Base-by-base conservation (phyloP, 2,113 vertebrate genomes). In the Loxodonta africana region DNA sequence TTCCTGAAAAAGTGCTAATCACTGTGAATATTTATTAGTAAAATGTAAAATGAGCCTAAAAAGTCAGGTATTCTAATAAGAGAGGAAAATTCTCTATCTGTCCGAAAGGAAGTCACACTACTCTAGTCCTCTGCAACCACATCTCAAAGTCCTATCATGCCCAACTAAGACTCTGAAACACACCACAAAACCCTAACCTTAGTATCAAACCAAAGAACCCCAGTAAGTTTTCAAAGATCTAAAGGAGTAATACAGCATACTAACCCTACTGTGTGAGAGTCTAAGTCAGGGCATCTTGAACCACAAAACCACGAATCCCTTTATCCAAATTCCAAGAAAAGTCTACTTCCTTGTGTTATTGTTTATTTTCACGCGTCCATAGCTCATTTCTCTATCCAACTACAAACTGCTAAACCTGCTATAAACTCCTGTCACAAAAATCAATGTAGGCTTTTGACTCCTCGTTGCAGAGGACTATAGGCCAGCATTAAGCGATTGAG, bases 21-120 rank as follows among this genome's bases (percentile, higher is more conserved):
- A 92, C 67, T 77, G 20, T 78, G 15, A 80, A 41, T 92, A 95
- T 51, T 81, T 73, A 81, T 71, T 89, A 91, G 41, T 17, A 83
- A 90, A 81, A 82, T 67, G 10, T 46, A 96, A 88, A 94, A 83
- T 92, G 57, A 97, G 17, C 26, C 81, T 51, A 33, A 83, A 82
- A 73, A 73, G 14, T 67, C 57, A 80, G 92, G 33, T 62, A 88
- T 81, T 94, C 37, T 90, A 93, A 12, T 89, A 92, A 91, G 11
- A 81, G 26, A 93, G 8, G 18, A 95, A 83, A 96, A 48, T 67
- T 21, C n/a, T 80, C 30, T 28, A 48, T 74, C 67, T 73, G 71
- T 94, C 63, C 41, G 80, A 81, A 88, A 6, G 4, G 0, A 90
- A 71, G 4, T 71, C 28, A 80, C 44, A 92, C 62, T 51, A 82